Base-by-base conservation (phyloP, 2,113 vertebrate genomes). In the Chaetodon auriga region DNA sequence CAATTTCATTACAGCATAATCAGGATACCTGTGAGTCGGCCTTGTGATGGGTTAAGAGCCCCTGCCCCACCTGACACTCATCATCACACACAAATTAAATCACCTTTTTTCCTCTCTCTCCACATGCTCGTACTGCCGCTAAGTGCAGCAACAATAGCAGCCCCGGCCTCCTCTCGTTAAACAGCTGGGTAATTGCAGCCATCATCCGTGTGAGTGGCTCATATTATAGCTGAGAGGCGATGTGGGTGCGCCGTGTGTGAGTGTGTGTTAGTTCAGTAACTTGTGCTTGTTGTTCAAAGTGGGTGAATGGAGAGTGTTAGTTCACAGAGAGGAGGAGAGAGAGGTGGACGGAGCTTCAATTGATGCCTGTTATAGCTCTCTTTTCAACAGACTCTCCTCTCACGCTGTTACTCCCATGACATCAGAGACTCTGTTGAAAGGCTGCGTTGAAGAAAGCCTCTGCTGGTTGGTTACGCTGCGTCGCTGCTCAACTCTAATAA, bases 181-280 rank as follows among this genome's bases (percentile, higher is more conserved):
- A 87, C 88, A 88, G 62, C 81, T 25, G 46, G 80, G 75, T 90
- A 89, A 92, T 83, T 83, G 89, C 89, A 80, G 87, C 60, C 75
- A 83, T 84, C 55, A 68, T 81, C 80, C 66, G 51, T 58, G 58
- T 45, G 78, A 86, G 85, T 84, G 87, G 57, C 74, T 90, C 72
- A 21, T 78, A 73, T 88, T 88, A 90, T 69, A 57, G 83, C 78
- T 71, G 68, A 83, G 88, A 75, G 78, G 5, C 36, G 6, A 15
- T 19, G 79, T 68, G 75, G n/a, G 74, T 55, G 80, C 11, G 51
- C 63, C 49, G 58, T 57, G 38, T 55, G 30, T 38, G 55, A 71
- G 35, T 72, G 83, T 38, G 73, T 84, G 82, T 90, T 82, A 89
- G 85, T 71, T 83, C 48, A 76, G 63, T 53, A 87, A 69, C 70